phyloP scores from a whole-genome alignment of 2,888 invertebrate species.

The Drosophila ezoana region DNA sequence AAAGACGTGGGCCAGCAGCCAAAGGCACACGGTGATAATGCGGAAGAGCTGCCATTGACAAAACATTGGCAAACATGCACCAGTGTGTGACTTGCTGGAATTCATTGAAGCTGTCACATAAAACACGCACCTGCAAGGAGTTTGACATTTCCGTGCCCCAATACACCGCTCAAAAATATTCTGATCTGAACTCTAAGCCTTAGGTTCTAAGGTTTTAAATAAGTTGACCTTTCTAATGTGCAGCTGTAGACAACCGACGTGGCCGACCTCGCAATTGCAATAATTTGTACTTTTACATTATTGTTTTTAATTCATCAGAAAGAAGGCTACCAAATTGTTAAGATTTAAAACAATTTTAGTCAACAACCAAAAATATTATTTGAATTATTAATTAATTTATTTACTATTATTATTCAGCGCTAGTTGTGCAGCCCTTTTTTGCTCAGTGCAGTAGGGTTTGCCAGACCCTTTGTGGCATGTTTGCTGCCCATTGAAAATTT shows the following conservation, averaged over 20 bases:
- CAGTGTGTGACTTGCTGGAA: slow-evolving; percentile 54
- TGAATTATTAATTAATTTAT: too few relatives aligned
- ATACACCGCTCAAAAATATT: slow-evolving; percentile 13
- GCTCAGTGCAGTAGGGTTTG: slow-evolving; percentile 19
- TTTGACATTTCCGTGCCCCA: not conserved
- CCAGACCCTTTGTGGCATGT: slow-evolving; percentile 2
- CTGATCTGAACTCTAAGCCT: too few relatives aligned
- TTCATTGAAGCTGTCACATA: slow-evolving; percentile 56
- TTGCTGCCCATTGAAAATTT: slow-evolving; percentile 17
- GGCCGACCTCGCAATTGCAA: too few relatives aligned
- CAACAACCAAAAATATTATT: too few relatives aligned
- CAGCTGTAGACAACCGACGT: too few relatives aligned
- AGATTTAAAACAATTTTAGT: too few relatives aligned
- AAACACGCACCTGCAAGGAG: slow-evolving; percentile 12
- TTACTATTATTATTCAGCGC: too few relatives aligned
- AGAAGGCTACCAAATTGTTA: too few relatives aligned
- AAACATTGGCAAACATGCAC: slow-evolving; percentile 58
- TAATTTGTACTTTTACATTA: too few relatives aligned
- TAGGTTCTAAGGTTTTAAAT: too few relatives aligned
- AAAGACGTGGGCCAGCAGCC: slow-evolving; percentile 12
- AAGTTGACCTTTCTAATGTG: too few relatives aligned
- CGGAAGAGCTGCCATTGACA: slow-evolving; percentile 57
- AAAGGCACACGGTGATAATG: slow-evolving; percentile 34
- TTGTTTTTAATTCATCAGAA: too few relatives aligned
- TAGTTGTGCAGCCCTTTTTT: not conserved